phyloP scores from a whole-genome alignment of 2,113 vertebrate genomes.

The Calidris pygmaea region DNA sequence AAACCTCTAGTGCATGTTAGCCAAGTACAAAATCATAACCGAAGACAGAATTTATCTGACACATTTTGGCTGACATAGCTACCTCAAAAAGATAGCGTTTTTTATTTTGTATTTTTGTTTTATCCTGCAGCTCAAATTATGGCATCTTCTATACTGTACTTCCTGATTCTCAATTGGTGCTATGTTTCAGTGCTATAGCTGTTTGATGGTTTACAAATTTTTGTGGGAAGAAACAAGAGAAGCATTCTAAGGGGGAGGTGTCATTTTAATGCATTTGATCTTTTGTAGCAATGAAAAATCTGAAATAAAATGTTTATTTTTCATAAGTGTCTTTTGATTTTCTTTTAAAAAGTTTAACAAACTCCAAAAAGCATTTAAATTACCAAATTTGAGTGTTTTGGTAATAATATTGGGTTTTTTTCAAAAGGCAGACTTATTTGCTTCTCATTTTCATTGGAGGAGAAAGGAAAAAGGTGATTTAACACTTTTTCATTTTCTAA shows the following conservation, averaged over 20 bases:
- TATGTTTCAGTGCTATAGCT: neutral
- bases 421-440: neutral
- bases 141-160: neutral
- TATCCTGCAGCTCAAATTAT: neutral
- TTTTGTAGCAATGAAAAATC: neutral
- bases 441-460: neutral
- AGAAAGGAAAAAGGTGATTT: neutral
- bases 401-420: neutral
- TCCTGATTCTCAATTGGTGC: neutral
- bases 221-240: neutral
- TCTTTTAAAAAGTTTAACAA: neutral
- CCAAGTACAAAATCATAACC: constrained; percentile 1
- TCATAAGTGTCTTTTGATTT: neutral
- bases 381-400: neutral
- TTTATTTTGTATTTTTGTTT: constrained; percentile 16
- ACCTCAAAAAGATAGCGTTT: neutral
- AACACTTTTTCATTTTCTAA: neutral
- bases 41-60: constrained; percentile 10
- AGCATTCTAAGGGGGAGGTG: accelerated
- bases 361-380: neutral
- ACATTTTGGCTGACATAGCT: neutral
- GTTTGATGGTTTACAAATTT: neutral
- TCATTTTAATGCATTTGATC: neutral
- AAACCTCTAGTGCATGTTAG: neutral
- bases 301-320: neutral